Base-by-base conservation (phyloP, 2,797 vertebrate genomes). In the Trachops cirrhosus region DNA sequence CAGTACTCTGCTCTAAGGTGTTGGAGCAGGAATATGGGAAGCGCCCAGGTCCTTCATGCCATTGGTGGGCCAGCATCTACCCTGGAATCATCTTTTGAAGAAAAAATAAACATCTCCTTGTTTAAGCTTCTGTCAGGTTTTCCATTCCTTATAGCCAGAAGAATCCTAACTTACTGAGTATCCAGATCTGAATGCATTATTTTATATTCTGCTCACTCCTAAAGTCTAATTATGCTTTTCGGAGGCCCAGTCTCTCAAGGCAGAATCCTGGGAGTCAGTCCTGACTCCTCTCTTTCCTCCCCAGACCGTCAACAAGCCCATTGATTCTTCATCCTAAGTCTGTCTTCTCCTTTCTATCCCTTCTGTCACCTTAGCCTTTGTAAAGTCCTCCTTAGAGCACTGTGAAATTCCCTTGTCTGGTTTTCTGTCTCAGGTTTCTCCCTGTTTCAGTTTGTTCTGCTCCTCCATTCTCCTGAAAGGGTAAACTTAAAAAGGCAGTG, bases 381-480 rank as follows among this genome's bases (percentile, higher is more conserved):
- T 68, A 64, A 90, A 77, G 48, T 64, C 46, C 71, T 46, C 62
- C 68, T 52, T 12, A 68, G 70, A 87, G 68, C 34, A 26, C 50
- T 22, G 2, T 22, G 44, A 11, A 84, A 64, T 82, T 86, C 67
- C 64, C 32, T n/a, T 87, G 86, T 59, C 26, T 37, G 46, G 26
- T 71, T 80, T 64, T 92, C 41, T 85, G 59, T n/a, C 24, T 95
- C n/a, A 14, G 4, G 32, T 70, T 89, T 91, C 6, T 34, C 26
- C 41, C 41, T 57, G 22, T 84, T 92, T 32, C 5, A 15, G 29
- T 93, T 93, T 86, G 39, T 95, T 94, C 74, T 88, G 54, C 12
- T 93, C 26, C 21, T 94, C 11, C 10, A 26, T 86, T 91, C 78
- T 96, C 48, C 89, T 78, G 32, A 94, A 89, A 93, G 57, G 54